Evolutionary conservation across 1,140 invertebrate genomes (phyloP).

Genomic region (Anastrepha ludens): DNA sequence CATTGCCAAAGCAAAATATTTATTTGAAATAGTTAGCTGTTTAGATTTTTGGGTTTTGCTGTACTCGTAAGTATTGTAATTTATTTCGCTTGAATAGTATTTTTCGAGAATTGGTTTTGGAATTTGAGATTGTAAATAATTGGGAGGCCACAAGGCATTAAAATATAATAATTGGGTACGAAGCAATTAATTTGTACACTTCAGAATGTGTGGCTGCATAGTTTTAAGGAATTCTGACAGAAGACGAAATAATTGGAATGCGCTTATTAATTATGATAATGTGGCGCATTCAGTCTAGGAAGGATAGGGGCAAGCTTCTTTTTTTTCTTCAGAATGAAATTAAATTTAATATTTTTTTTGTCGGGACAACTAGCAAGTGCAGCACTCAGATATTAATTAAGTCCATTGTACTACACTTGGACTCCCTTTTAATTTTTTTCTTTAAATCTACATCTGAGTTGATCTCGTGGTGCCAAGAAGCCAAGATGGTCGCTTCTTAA

Average conservation of each 20-base stretch:
- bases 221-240: background rate
- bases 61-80: background rate
- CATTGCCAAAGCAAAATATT: background rate
- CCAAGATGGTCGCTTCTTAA: too few relatives aligned
- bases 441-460: too few relatives aligned
- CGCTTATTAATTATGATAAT: background rate
- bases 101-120: background rate
- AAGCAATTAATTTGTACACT: background rate
- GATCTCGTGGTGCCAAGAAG: too few relatives aligned
- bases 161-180: background rate
- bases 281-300: background rate
- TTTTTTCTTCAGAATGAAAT: too few relatives aligned
- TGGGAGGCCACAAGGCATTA: conserved; percentile 22
- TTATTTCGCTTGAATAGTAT: background rate
- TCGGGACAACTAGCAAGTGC: too few relatives aligned
- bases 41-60: background rate
- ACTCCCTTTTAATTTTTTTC: too few relatives aligned
- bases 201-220: background rate
- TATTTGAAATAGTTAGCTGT: background rate
- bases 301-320: background rate
- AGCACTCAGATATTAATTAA: too few relatives aligned
- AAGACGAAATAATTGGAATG: background rate
- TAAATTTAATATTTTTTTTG: too few relatives aligned
- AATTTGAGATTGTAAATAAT: background rate
- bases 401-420: too few relatives aligned